Evolutionary conservation across 2,797 vertebrate genomes (phyloP), one percentile per base, ranked within the genome.

Genomic region (Parauchenoglanis ngamensis): DNA sequence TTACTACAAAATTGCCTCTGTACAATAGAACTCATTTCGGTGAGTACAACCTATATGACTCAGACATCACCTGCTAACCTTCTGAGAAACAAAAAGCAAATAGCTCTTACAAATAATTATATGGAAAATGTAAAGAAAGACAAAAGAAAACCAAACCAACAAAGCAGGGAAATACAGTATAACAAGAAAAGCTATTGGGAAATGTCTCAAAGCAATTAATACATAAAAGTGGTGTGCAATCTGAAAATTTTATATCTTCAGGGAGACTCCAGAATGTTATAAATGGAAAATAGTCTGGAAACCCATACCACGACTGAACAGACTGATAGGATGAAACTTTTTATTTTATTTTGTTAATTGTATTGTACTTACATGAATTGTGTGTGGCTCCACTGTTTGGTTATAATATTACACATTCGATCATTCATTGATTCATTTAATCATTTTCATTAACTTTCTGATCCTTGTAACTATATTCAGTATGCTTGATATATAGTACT

Each of bases 1-100:
- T 76, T 25, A 76, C 73, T 76, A 76, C 46, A 76, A 31, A 78
- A 56, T 10, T 54, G 49, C 7, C 94, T 94, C 93, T 94, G 94
- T 96, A 96, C 94, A 96, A 96, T 95, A 57, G 28, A 77, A 54
- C 28, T 77, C 10, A 77, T 77, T 56, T 56, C 54, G 73, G 12
- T 72, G 35, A 54, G 7, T 77, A 78, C n/a, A 78, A 56, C 28
- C 28, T 78, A 31, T 56, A 31, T 31, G 28, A 78, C 76, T 56
- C 52, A 19, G 25, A 28, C n/a, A 21, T 77, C 17, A 56, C n/a
- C 49, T 31, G 52, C 12, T 46, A 52, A 52, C 21, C n/a, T 77
- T 77, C 52, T 31, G 49, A 6, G 35, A 72, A 76, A 76, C 21
- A 76, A 31, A 31, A 1, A 17, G 28, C 4, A 4, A 57, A 77